These are phyloP conservation scores for Nerophis lumbriciformis DNA, from an alignment of 2,113 vertebrate genomes.

Conservation along the genomic window DNA sequence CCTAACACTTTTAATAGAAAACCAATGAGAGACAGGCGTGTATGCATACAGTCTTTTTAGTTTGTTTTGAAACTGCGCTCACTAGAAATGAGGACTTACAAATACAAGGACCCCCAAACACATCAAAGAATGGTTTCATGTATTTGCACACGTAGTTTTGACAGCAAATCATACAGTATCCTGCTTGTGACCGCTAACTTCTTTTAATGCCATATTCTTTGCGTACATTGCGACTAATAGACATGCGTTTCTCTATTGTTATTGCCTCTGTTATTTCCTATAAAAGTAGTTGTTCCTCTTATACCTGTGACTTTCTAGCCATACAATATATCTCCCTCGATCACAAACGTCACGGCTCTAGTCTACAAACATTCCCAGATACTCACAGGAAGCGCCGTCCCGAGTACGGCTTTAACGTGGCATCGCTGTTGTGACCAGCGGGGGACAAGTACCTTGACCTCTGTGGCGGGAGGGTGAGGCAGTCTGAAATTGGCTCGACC, in stretches of 20 bases:
- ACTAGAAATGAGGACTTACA: conserved; percentile 45
- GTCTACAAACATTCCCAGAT: conserved; percentile 55
- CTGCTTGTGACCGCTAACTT: conserved; percentile 6
- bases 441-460: conserved; percentile 51
- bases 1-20: conserved; percentile 65
- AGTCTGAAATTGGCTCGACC: conserved; percentile 27
- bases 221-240: conserved; percentile 57
- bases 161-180: conserved; percentile 34
- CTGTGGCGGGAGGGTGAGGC: conserved; percentile 19
- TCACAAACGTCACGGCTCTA: conserved; percentile 59
- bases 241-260: conserved; percentile 67
- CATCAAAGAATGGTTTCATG: conserved; percentile 46
- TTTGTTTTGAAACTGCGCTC: conserved; percentile 34
- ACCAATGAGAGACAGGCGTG: conserved; percentile 52
- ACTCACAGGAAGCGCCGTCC: conserved; percentile 37
- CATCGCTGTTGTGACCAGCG: conserved; percentile 29
- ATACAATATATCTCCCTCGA: conserved; percentile 22
- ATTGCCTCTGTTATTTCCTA: conserved; percentile 67
- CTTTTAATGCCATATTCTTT: conserved; percentile 33
- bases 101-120: conserved; percentile 46
- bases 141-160: conserved; percentile 48
- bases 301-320: conserved; percentile 43
- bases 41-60: conserved; percentile 42
- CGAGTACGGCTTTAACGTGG: conserved; percentile 42
- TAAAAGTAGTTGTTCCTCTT: conserved; percentile 56